A percentile compares a stretch with the other conserved stretches of the same genome.
phyloP scores from a whole-genome alignment of 2,797 vertebrate genomes.

The Podargus strigoides region DNA sequence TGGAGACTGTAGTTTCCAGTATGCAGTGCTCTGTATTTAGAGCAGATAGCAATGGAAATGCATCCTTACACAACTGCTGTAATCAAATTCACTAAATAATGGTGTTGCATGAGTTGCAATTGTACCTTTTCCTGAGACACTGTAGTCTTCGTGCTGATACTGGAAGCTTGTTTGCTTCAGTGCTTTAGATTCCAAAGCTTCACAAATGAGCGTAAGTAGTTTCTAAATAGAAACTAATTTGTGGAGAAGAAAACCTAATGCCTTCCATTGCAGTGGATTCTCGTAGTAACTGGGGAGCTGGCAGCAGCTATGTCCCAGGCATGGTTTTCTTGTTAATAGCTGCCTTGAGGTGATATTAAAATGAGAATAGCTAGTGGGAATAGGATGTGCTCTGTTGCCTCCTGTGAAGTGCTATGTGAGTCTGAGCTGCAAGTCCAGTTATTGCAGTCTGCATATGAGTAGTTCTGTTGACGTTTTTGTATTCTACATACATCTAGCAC shows the following conservation, averaged over 20 bases:
- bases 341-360: constrained; percentile 16
- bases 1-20: background rate
- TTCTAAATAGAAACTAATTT: constrained; percentile 8
- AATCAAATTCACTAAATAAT: background rate
- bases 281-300: background rate
- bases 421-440: background rate
- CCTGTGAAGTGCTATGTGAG: background rate
- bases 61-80: background rate
- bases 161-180: background rate
- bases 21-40: background rate
- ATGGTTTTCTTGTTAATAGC: constrained; percentile 39
- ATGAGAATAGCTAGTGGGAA: background rate
- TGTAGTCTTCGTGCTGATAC: background rate
- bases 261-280: background rate
- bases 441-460: background rate
- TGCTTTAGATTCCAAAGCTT: background rate
- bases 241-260: background rate
- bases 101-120: background rate
- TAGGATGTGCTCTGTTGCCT: background rate
- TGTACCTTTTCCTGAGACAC: background rate
- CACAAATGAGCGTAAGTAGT: background rate
- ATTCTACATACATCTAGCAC: background rate
- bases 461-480: background rate
- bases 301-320: background rate
- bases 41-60: constrained; percentile 10